Evolutionary conservation across 2,113 vertebrate species (phyloP), one percentile per base, ranked within the genome.

Genomic region (Herpailurus yagouaroundi): DNA sequence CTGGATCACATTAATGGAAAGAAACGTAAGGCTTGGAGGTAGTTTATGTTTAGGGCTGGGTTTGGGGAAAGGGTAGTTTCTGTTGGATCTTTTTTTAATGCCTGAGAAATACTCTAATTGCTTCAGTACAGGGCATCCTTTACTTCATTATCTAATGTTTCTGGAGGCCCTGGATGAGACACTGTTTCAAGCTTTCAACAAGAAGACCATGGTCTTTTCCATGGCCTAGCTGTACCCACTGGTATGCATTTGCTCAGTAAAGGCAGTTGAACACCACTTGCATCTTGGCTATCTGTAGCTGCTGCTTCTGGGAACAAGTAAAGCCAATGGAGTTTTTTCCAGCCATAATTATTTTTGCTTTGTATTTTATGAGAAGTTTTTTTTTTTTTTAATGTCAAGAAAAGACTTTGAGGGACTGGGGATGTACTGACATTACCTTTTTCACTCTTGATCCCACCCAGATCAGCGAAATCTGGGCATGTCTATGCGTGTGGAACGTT

Each of bases 1-100:
- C 95, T 99, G 98, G 99, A 99, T 99, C 99, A 99, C 98, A 99
- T 99, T 99, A 99, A 99, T 69, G 99, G 99, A 92, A 99, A 99
- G 98, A 99, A 99, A 99, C 99, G 99, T 99, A 99, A 99, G 99
- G 69, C 92, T 82, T 96, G 60, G 94, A 91, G 93, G 83, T 91
- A 95, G 94, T 92, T 96, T 91, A 64, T 92, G 88, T 33, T 21
- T 68, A 68, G 55, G 84, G n/a, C 48, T 97, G 84, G 74, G 79
- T 57, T 7, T 96, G 91, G 50, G 19, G 19, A 25, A 45, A 71
- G 52, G 38, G 38, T 94, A 12, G n/a, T 86, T 96, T 92, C 41
- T 80, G 0, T 55, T 84, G n/a, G 52, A 36, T 7, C 13, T 14
- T 91, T 60, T 85, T 95, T 93, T 69, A 68, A 60, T 90, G 23